Base-by-base conservation (phyloP, 2,113 vertebrate genomes). In the Odontophorus gujanensis region DNA sequence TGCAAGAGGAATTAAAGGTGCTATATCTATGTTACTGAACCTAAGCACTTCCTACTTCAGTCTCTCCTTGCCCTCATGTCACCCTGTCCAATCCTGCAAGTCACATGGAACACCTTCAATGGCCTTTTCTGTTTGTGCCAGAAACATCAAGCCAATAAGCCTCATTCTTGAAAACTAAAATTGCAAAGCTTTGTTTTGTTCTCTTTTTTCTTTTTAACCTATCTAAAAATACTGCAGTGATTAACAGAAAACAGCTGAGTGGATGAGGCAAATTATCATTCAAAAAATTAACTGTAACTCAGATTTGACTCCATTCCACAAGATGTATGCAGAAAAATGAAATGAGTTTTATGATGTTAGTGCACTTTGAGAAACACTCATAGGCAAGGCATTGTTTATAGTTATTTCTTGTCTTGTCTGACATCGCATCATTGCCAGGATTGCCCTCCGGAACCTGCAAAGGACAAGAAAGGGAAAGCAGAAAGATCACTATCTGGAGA, bases 391-490 rank as follows among this genome's bases (percentile, higher is more conserved):
- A 50, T 96, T 98, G 81, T 89, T 98, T 94, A 98, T 98, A 26
- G 98, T 98, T 91, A 98, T 96, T 85, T 98, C 97, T 89, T 98
- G 98, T 57, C 98, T 97, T 78, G 98, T 98, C 95, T 99, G 99
- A 97, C 99, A 99, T 24, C 97, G 97, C 73, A 99, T 93, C 98
- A 99, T 98, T 36, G 98, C 98, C 42, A 97, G 93, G 85, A 99
- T 99, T 6, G 99, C 98, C 95, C 98, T 98, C 93, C 99, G 98
- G 97, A 99, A 99, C 96, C 99, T 99, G 87, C 19, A 76, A 86
- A 71, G 47, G 69, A 89, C n/a, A 59, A 82, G 42, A 76, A 53
- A 58, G 48, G 26, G 34, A 53, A 89, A 85, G 18, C 28, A 85
- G 81, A 81, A 77, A 85, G 20, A 68, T 38, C 1, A 1, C 61